These are phyloP conservation scores for Limnephilus lunatus DNA, from an alignment of 2,888 invertebrate species.

Conservation along the genomic window DNA sequence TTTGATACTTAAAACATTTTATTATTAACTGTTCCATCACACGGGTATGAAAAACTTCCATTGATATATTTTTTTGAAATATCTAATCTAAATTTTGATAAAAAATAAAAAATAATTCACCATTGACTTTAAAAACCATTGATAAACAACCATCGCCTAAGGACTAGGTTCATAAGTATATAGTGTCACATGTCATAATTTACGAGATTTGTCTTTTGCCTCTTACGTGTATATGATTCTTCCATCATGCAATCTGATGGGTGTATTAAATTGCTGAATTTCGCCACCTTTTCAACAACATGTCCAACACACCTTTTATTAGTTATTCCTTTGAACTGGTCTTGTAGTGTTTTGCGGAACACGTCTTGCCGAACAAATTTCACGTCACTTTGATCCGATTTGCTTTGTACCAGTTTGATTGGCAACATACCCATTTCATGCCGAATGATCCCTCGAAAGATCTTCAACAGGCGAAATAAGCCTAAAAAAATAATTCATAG, in stretches of 20 bases:
- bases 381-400: conserved; percentile 34
- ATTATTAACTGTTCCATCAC: too few relatives aligned
- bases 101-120: too few relatives aligned
- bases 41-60: too few relatives aligned
- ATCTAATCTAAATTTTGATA: too few relatives aligned
- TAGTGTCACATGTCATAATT: neutral
- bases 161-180: neutral
- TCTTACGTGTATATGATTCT: neutral
- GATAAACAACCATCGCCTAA: too few relatives aligned
- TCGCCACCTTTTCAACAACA: neutral
- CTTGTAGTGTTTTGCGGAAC: conserved; percentile 26
- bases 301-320: neutral
- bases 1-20: too few relatives aligned
- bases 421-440: conserved; percentile 54
- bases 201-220: neutral
- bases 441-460: conserved; percentile 47
- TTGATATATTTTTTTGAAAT: too few relatives aligned
- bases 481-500: neutral
- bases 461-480: conserved; percentile 10
- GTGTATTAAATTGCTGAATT: neutral
- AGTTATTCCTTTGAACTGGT: neutral
- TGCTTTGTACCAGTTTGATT: conserved; percentile 48
- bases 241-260: neutral
- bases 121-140: too few relatives aligned
- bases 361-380: conserved; percentile 28